phyloP scores from a whole-genome alignment of 2,797 vertebrate species.

The Arnoldichthys spilopterus region DNA sequence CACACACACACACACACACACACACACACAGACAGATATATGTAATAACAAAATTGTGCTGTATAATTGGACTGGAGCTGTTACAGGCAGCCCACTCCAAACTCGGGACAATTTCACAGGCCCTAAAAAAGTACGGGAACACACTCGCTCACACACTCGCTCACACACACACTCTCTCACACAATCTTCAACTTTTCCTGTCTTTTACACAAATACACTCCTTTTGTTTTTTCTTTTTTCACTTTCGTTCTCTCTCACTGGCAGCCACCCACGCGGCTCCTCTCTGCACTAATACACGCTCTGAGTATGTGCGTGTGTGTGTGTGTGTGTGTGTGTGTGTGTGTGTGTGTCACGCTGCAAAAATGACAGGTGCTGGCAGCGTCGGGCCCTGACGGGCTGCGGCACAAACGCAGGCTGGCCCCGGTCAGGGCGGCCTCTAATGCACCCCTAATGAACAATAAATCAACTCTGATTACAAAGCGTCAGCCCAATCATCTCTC shows the following conservation, averaged over 20 bases:
- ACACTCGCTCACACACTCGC: background rate
- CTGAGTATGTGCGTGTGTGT: conserved; percentile 79
- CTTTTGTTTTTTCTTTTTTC: too few species aligned
- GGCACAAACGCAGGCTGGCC: conserved; percentile 94
- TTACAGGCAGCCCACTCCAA: background rate
- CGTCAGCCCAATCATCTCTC: conserved; percentile 94
- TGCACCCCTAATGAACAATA: conserved; percentile 99
- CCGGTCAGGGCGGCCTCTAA: conserved; percentile 93
- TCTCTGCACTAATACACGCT: conserved; percentile 66
- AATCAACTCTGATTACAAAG: conserved; percentile 99
- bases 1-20: conserved; percentile 17
- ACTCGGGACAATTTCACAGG: background rate
- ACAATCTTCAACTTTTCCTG: background rate
- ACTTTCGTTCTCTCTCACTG: conserved; percentile 56
- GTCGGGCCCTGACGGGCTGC: conserved; percentile 89
- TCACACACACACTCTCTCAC: background rate
- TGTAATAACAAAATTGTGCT: background rate
- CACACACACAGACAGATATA: conserved; percentile 1
- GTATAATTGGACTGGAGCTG: too few species aligned
- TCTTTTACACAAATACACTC: background rate
- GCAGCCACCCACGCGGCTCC: conserved; percentile 27
- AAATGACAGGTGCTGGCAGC: conserved; percentile 96
- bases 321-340: conserved; percentile 76
- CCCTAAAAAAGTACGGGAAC: background rate
- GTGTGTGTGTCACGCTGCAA: conserved; percentile 85